Conservation (phyloP, 2,113 vertebrate genomes). For the Crotalus tigris region DNA sequence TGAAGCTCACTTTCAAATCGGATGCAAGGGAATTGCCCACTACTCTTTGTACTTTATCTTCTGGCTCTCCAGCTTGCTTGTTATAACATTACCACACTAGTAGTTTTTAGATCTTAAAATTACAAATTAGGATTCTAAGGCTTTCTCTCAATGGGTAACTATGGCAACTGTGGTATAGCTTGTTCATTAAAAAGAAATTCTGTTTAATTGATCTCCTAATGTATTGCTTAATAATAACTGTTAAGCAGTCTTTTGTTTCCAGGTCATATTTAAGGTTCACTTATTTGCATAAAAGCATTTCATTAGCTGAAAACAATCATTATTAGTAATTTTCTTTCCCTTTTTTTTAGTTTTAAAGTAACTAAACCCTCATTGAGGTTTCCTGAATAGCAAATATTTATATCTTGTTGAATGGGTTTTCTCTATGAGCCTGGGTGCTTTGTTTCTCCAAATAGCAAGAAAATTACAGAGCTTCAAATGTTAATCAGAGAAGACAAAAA, state of each 20-base stretch:
- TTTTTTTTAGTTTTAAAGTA: conserved; percentile 84
- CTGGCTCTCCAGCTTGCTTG: conserved; percentile 9
- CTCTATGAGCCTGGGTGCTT: conserved; percentile 75
- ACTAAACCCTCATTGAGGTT: conserved; percentile 86
- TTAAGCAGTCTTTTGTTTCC: conserved; percentile 98
- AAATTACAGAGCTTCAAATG: conserved; percentile 82
- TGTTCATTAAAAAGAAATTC: conserved; percentile 85
- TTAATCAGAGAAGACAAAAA: conserved; percentile 81
- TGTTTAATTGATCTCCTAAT: conserved; percentile 99
- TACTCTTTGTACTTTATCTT: conserved; percentile 29
- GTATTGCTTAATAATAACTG: conserved; percentile 94
- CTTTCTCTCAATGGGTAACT: conserved; percentile 57
- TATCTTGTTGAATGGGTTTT: conserved; percentile 88
- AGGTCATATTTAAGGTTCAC: conserved; percentile 94
- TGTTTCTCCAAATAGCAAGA: conserved; percentile 77
- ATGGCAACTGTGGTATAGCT: conserved; percentile 65
- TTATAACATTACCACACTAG: conserved; percentile 12
- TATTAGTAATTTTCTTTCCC: conserved; percentile 89
- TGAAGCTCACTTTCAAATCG: not conserved
- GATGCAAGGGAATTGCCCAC: not conserved
- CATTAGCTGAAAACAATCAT: conserved; percentile 96
- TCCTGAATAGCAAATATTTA: conserved; percentile 95
- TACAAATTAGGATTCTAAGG: conserved; percentile 56
- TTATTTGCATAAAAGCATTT: conserved; percentile 99
- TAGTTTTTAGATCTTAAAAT: conserved; percentile 59